Base-by-base conservation (phyloP, 1,140 invertebrate species). In the Drosophila pruinosa region DNA sequence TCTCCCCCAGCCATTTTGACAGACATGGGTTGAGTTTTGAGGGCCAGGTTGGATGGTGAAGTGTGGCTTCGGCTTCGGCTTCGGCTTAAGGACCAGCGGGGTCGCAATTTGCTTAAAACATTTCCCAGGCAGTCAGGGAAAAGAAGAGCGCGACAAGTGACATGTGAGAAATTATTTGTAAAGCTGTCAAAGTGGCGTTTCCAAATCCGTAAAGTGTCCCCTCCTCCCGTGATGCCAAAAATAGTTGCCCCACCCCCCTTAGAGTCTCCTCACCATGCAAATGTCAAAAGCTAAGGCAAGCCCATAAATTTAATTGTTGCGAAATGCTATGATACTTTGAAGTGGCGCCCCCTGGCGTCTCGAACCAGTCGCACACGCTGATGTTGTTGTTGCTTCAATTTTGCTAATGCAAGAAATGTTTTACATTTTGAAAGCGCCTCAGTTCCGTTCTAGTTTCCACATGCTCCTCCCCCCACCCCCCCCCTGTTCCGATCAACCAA, bases 381-480 rank as follows among this genome's bases (percentile, higher is more conserved):
- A 39, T 39, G 1, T 53, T 36, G 8, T n/a, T 76, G 58, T 63
- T 76, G 62, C 71, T 85, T 88, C 62, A 86, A 88, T 85, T 85
- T 85, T 75, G 53, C 76, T 85, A 85, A 85, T 85, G 81, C 76
- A 77, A 74, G 69, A 73, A 85, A 63, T 56, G 63, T 71, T 72
- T 39, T 28, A 47, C 54, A 63, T 64, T 72, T 39, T 68, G 34
- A 62, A 77, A 78, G 19, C 43, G 64, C 56, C 54, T 52, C 34
- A 68, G 75, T 83, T 85, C 81, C 81, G 80, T 85, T 85, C 80
- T 74, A 85, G 56, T 86, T 85, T 86, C 52, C 38, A 15, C 5
- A 48, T 41, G 21, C 54, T 26, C 21, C 10, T 26, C 26, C 19
- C n/a, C 31, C 36, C 54, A n/a, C 17, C 56, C 34, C n/a, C 19